phyloP scores from a whole-genome alignment of 2,113 vertebrate genomes.

The Pelobates fuscus region DNA sequence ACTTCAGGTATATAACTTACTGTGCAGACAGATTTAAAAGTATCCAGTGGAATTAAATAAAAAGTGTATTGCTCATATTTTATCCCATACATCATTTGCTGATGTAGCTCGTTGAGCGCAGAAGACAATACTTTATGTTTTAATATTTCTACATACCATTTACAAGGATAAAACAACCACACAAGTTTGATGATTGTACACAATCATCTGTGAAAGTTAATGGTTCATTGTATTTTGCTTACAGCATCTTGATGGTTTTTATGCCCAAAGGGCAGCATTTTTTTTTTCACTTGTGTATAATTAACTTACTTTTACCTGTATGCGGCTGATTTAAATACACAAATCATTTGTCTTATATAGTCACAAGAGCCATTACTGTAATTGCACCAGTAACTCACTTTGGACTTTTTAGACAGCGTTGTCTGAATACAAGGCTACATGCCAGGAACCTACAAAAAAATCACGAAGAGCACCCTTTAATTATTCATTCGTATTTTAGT shows the following conservation, averaged over 20 bases:
- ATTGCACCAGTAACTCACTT: not conserved
- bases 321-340: conserved; percentile 5
- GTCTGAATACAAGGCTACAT: too few species aligned
- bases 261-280: conserved; percentile 19
- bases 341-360: not conserved
- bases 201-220: not conserved
- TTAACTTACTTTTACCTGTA: conserved; percentile 15
- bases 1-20: conserved; percentile 8
- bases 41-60: not conserved
- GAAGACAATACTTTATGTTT: conserved; percentile 18
- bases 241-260: conserved; percentile 15
- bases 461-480: not conserved
- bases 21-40: not conserved
- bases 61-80: not conserved
- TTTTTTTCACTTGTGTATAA: conserved; percentile 13
- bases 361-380: not conserved
- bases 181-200: conserved; percentile 8
- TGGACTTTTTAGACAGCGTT: not conserved
- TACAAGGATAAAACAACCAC: not conserved
- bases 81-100: not conserved
- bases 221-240: conserved; percentile 10
- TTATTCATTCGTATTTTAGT: not conserved
- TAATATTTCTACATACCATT: not conserved
- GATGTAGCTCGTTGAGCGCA: not conserved
- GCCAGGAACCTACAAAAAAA: too few species aligned